A percentile compares a stretch with the other conserved stretches of the same genome.
These are phyloP conservation scores for Tyrannus savana DNA, from an alignment of 2,113 vertebrate species.

Conservation along the genomic window DNA sequence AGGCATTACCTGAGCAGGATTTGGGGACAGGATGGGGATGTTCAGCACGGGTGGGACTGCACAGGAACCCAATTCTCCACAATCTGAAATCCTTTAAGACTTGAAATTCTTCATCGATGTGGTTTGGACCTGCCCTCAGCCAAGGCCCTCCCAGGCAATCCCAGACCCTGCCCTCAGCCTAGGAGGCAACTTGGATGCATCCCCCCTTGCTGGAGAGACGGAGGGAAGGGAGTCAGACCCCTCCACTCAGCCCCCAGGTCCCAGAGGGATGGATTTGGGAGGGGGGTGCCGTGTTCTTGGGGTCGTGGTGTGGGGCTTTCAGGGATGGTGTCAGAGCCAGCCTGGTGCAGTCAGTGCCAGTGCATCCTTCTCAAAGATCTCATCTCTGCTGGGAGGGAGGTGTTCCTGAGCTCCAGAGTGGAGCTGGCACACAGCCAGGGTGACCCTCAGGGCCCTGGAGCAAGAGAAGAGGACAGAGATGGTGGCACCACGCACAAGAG, in stretches of 20 bases:
- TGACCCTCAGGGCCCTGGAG: not conserved
- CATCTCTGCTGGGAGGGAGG: not conserved
- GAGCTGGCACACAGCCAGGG: not conserved
- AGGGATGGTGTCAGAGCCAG: not conserved
- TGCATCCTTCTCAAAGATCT: not conserved
- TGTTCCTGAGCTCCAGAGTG: not conserved
- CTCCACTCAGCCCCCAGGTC: rapidly evolving
- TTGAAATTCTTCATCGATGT: no score
- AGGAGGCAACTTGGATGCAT: not conserved
- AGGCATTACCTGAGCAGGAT: not conserved
- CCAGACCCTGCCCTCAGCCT: not conserved
- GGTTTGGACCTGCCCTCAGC: not conserved
- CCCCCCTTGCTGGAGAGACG: not conserved
- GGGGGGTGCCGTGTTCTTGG: not conserved
- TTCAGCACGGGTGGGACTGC: not conserved
- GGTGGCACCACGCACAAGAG: not conserved
- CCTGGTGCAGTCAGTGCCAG: not conserved
- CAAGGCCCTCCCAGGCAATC: not conserved
- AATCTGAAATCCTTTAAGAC: not conserved
- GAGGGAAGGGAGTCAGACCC: not conserved
- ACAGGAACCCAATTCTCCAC: not conserved
- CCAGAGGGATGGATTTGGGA: not conserved
- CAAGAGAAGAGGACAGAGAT: not conserved
- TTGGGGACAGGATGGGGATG: not conserved
- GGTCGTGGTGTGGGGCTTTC: not conserved